phyloP scores from a whole-genome alignment of 2,113 vertebrate species.

The Apistogramma diplotaenia region DNA sequence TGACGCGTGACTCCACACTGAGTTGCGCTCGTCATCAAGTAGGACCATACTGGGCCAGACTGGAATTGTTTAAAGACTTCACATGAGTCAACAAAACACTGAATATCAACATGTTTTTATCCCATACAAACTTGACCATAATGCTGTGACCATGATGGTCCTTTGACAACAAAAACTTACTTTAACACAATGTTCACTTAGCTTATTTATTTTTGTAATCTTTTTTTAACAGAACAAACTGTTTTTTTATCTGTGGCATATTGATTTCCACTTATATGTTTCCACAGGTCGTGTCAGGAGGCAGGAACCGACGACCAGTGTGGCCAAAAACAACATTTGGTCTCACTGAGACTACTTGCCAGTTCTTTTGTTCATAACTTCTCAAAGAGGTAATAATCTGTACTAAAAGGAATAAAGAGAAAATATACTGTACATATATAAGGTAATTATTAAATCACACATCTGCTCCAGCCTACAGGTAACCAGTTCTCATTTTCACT shows the following conservation, averaged over 20 bases:
- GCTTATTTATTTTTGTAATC: not conserved
- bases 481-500: too few species aligned
- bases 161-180: not conserved
- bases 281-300: not conserved
- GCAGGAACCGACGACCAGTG: not conserved
- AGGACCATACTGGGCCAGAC: not conserved
- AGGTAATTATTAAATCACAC: too few species aligned
- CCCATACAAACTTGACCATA: not conserved
- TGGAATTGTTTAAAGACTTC: not conserved
- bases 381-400: not conserved
- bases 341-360: not conserved
- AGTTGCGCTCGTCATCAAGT: not conserved
- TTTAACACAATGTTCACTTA: not conserved
- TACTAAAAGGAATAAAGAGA: not conserved
- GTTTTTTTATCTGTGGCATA: not conserved
- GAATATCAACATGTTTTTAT: not conserved
- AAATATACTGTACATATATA: too few species aligned
- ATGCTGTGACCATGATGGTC: not conserved
- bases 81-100: not conserved
- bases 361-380: not conserved
- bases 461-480: too few species aligned
- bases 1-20: not conserved
- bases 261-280: not conserved
- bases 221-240: rapidly evolving
- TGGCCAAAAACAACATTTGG: not conserved